Evolutionary conservation across 2,888 invertebrate genomes (phyloP).

Genomic region (Pantelozetes paolii): DNA sequence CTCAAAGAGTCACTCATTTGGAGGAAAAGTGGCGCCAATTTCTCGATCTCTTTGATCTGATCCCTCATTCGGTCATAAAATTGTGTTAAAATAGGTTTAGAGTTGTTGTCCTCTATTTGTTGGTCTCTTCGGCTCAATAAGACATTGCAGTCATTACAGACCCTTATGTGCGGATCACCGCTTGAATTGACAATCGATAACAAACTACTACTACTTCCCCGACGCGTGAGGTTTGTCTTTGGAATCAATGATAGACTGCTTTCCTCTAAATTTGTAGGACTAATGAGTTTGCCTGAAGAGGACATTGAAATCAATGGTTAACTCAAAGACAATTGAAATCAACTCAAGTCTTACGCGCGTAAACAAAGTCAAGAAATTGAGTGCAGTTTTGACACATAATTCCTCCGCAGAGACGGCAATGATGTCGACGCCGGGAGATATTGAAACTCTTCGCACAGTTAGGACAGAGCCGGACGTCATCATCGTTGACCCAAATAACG

Average conservation of each 20-base stretch:
- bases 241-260: slow-evolving; percentile 16
- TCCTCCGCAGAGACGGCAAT: slow-evolving; percentile 71
- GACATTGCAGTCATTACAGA: slow-evolving; percentile 55
- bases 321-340: background rate
- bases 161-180: slow-evolving; percentile 53
- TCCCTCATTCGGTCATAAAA: slow-evolving; percentile 76
- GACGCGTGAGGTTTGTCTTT: slow-evolving; percentile 15
- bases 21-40: slow-evolving; percentile 58
- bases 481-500: slow-evolving; percentile 91
- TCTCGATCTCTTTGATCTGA: slow-evolving; percentile 68
- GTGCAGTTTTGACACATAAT: slow-evolving; percentile 91
- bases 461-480: slow-evolving; percentile 81
- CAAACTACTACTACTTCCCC: slow-evolving; percentile 48
- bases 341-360: slow-evolving; percentile 58
- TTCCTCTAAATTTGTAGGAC: slow-evolving; percentile 38
- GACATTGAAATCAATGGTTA: background rate
- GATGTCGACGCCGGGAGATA: slow-evolving; percentile 83
- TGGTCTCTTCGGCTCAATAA: slow-evolving; percentile 72
- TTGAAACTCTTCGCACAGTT: slow-evolving; percentile 85
- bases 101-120: slow-evolving; percentile 73
- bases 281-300: slow-evolving; percentile 22
- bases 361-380: slow-evolving; percentile 69
- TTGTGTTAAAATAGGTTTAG: slow-evolving; percentile 71
- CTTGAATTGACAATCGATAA: slow-evolving; percentile 52
- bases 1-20: slow-evolving; percentile 62